A percentile compares a stretch with the other conserved stretches of the same genome.
Evolutionary conservation across 2,113 vertebrate genomes (phyloP).

Genomic region (Dendropsophus ebraccatus): DNA sequence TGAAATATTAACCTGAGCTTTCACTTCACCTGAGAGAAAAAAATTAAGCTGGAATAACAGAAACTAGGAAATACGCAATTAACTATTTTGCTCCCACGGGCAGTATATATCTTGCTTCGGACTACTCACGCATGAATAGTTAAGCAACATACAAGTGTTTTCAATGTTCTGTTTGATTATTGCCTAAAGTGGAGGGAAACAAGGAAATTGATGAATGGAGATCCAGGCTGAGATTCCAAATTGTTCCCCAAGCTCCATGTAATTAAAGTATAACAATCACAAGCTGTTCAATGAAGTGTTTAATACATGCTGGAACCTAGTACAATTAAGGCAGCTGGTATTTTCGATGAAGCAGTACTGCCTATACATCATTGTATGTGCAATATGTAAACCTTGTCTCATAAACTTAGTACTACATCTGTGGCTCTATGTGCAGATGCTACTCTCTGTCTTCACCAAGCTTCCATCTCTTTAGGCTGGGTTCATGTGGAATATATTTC

Average conservation of each 20-base stretch:
- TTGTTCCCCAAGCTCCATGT: neutral
- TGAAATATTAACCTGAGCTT: conserved; percentile 36
- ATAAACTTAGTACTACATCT: too few species aligned
- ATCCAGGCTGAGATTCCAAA: conserved; percentile 16
- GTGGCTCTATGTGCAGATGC: too few species aligned
- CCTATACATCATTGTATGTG: too few species aligned
- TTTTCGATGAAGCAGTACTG: too few species aligned
- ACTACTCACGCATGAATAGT: neutral
- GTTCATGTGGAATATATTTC: too few species aligned
- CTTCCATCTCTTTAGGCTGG: too few species aligned
- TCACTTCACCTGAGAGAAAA: neutral
- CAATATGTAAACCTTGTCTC: too few species aligned
- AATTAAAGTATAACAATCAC: neutral
- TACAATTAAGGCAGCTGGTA: too few species aligned
- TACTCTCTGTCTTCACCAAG: too few species aligned
- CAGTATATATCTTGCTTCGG: neutral
- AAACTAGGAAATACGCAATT: neutral
- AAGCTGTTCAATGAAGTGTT: neutral
- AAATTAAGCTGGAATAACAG: neutral
- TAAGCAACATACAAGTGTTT: neutral
- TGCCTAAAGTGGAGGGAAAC: conserved; percentile 23
- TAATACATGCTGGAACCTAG: neutral
- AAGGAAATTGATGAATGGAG: conserved; percentile 15
- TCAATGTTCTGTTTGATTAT: conserved; percentile 8
- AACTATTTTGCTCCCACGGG: neutral